Evolutionary conservation across 2,797 vertebrate genomes (phyloP).

Genomic region (Sebastes trivittatus): DNA sequence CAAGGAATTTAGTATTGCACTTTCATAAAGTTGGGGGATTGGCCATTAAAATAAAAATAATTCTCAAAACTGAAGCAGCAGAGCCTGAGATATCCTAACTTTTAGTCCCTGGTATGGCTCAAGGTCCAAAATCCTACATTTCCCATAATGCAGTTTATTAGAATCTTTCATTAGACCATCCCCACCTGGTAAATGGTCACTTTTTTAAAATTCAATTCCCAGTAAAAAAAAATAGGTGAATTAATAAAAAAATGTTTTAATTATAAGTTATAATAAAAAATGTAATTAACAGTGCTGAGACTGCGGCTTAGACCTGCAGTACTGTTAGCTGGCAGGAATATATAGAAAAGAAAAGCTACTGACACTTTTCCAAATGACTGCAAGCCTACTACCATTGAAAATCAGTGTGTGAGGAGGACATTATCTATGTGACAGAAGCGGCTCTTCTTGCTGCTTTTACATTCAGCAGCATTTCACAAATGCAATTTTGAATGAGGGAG

Average conservation of each 20-base stretch:
- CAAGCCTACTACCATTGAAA: background rate
- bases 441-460: background rate
- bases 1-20: background rate
- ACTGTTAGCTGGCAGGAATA: background rate
- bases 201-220: background rate
- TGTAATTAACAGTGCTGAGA: background rate
- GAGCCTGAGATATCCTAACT: background rate
- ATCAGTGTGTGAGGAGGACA: background rate
- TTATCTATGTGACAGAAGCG: background rate
- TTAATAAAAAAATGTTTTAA: background rate
- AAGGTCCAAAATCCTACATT: background rate
- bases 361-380: conserved; percentile 6
- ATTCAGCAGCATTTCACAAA: conserved; percentile 1
- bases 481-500: background rate
- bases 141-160: background rate
- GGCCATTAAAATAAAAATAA: background rate
- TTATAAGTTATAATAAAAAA: background rate
- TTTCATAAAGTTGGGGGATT: background rate
- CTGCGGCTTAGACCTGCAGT: background rate
- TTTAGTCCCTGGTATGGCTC: background rate
- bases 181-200: background rate
- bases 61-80: background rate
- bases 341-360: background rate
- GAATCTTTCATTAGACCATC: background rate
- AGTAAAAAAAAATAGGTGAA: background rate